phyloP scores from a whole-genome alignment of 2,888 invertebrate species.

The Chymomyza amoena region DNA sequence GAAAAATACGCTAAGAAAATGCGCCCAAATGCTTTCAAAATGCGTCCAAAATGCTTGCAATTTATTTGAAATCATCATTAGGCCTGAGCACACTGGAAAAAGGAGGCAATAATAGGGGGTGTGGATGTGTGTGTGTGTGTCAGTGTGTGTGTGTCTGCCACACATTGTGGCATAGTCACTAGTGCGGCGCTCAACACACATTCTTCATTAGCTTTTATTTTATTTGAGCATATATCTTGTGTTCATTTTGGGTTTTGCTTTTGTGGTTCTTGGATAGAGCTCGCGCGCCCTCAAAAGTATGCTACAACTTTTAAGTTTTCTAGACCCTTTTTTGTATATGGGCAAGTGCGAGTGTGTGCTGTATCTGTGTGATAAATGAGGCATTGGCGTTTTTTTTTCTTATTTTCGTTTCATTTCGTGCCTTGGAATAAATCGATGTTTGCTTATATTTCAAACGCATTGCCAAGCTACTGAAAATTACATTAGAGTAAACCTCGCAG shows the following conservation, averaged over 20 bases:
- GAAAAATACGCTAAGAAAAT: neutral
- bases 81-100: slow-evolving; percentile 3
- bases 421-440: slow-evolving; percentile 45
- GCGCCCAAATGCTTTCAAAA: slow-evolving; percentile 1
- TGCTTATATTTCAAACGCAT: slow-evolving; percentile 50
- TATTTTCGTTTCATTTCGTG: slow-evolving; percentile 44
- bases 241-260: slow-evolving; percentile 24
- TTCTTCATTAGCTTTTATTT: slow-evolving; percentile 41
- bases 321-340: slow-evolving; percentile 8
- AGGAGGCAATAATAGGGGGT: too few relatives aligned
- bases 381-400: slow-evolving; percentile 49
- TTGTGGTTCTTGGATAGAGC: neutral
- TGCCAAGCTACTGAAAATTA: slow-evolving; percentile 33
- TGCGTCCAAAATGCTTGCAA: slow-evolving; percentile 37
- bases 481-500: slow-evolving; percentile 22
- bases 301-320: slow-evolving; percentile 18
- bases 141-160: too few relatives aligned
- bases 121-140: too few relatives aligned
- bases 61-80: slow-evolving; percentile 50
- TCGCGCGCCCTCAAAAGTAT: slow-evolving; percentile 33
- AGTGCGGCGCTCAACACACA: slow-evolving; percentile 29
- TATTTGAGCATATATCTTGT: slow-evolving; percentile 31
- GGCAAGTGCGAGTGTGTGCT: slow-evolving; percentile 14
- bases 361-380: slow-evolving; percentile 43
- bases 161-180: neutral